A percentile compares a stretch with the other conserved stretches of the same genome.
Conservation (phyloP, 2,888 invertebrate species). For the Zaprionus bogoriensis region DNA sequence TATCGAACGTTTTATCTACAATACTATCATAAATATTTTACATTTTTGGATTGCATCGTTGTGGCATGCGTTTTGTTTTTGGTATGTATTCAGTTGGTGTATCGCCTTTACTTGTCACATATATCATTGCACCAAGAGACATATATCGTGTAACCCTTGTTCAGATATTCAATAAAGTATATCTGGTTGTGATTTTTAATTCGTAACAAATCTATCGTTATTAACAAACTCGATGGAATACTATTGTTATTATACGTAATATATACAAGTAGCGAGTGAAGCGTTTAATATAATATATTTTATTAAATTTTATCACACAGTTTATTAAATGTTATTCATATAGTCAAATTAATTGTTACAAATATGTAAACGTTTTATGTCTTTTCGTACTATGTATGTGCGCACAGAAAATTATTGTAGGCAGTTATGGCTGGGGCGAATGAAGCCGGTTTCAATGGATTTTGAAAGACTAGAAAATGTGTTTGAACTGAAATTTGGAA, state of each 20-base stretch:
- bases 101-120: not conserved
- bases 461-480: conserved; percentile 23
- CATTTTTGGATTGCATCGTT: conserved; percentile 56
- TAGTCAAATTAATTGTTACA: conserved; percentile 44
- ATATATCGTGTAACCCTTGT: not conserved
- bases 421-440: not conserved
- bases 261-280: not conserved
- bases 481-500: conserved; percentile 39
- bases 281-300: conserved; percentile 20
- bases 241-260: conserved; percentile 3
- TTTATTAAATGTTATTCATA: conserved; percentile 29
- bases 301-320: conserved; percentile 23
- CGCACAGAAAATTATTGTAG: not conserved
- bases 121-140: not conserved
- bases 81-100: conserved; percentile 55
- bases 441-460: conserved; percentile 34
- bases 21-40: conserved; percentile 27
- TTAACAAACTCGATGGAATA: conserved; percentile 5
- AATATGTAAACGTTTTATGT: conserved; percentile 18
- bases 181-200: conserved; percentile 52
- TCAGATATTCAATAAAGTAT: conserved; percentile 5
- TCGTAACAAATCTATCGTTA: conserved; percentile 15
- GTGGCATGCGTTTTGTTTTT: conserved; percentile 66
- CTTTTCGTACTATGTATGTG: not conserved
- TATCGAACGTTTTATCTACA: conserved; percentile 18